These are phyloP conservation scores for Solea senegalensis DNA, from an alignment of 2,113 vertebrate species.

Conservation along the genomic window DNA sequence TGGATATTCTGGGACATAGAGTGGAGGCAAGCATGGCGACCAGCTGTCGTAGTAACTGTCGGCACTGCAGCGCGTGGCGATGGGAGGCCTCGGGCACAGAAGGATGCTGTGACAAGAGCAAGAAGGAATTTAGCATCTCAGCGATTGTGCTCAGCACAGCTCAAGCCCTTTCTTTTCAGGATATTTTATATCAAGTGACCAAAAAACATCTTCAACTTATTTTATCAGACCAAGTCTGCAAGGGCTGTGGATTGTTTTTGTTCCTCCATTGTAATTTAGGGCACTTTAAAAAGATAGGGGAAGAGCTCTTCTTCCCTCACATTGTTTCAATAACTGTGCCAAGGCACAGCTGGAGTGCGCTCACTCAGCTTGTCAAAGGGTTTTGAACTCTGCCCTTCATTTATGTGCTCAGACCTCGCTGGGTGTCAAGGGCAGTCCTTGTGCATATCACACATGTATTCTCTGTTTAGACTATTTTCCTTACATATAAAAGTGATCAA, in stretches of 20 bases:
- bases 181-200: conserved; percentile 55
- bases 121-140: conserved; percentile 49
- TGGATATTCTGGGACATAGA: conserved; percentile 56
- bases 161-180: conserved; percentile 25
- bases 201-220: conserved; percentile 45
- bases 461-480: conserved; percentile 1
- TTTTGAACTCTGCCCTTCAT: conserved; percentile 59
- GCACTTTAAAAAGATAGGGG: conserved; percentile 45
- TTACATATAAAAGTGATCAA: conserved; percentile 10
- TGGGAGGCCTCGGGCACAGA: conserved; percentile 46
- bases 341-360: conserved; percentile 31
- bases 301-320: conserved; percentile 20
- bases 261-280: conserved; percentile 45
- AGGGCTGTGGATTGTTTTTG: neutral
- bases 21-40: conserved; percentile 59
- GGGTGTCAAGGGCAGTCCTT: conserved; percentile 20
- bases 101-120: conserved; percentile 56
- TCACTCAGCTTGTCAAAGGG: conserved; percentile 44
- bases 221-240: conserved; percentile 35
- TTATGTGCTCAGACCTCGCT: conserved; percentile 48
- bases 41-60: conserved; percentile 73
- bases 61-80: conserved; percentile 54
- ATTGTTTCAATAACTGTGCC: conserved; percentile 52
- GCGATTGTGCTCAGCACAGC: conserved; percentile 34
- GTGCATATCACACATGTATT: neutral